A percentile compares a stretch with the other conserved stretches of the same genome.
Evolutionary conservation across 2,888 invertebrate species (phyloP).

Genomic region (Sicus ferrugineus): DNA sequence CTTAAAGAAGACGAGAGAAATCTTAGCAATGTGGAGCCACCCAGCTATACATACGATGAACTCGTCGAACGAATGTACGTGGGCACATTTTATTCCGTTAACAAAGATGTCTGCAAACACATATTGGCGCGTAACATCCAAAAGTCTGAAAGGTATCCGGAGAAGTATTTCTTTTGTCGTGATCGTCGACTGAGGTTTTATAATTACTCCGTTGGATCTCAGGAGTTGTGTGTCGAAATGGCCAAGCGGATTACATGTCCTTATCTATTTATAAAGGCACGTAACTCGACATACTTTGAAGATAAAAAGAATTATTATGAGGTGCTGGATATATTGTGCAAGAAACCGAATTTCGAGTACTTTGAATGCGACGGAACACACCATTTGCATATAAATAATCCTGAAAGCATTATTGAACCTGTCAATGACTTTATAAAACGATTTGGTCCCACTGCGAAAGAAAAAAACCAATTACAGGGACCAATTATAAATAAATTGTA

Average conservation of each 20-base stretch:
- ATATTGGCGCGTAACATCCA: conserved; percentile 69
- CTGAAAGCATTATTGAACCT: conserved; percentile 68
- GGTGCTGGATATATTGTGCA: conserved; percentile 68
- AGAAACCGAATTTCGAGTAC: conserved; percentile 69
- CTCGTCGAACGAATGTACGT: conserved; percentile 68
- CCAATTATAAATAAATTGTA: no score
- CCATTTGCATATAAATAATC: conserved; percentile 77
- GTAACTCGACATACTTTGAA: conserved; percentile 68
- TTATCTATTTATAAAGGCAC: conserved; percentile 71
- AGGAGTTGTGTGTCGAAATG: conserved; percentile 68
- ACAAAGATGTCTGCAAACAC: conserved; percentile 68
- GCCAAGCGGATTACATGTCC: conserved; percentile 71
- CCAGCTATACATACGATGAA: conserved; percentile 71
- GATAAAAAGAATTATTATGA: conserved; percentile 69
- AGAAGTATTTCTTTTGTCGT: conserved; percentile 71
- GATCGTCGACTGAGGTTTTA: conserved; percentile 72
- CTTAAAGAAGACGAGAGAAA: conserved; percentile 65
- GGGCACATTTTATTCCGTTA: conserved; percentile 70
- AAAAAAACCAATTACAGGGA: no score
- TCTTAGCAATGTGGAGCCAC: conserved; percentile 66
- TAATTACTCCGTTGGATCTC: conserved; percentile 59
- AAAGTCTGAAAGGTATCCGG: conserved; percentile 68
- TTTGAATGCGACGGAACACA: conserved; percentile 73
- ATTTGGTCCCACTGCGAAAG: conserved; percentile 68
- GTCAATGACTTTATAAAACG: conserved; percentile 70